Conservation (phyloP, 2,888 invertebrate genomes). For the Aleiodes testaceus region DNA sequence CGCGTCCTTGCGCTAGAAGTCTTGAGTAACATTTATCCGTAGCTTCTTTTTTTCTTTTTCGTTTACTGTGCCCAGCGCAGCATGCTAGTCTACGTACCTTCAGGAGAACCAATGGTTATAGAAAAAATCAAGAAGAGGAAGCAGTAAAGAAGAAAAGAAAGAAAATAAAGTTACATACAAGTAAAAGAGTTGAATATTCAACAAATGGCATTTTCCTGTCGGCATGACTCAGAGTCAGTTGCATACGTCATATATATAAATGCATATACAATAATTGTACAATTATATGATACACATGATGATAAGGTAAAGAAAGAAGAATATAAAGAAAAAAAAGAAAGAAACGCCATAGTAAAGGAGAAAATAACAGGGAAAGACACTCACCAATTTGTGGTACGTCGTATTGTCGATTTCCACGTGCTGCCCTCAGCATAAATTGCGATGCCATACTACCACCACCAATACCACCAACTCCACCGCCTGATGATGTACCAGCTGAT, state of each 20-base stretch:
- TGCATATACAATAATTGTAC: constrained; percentile 14
- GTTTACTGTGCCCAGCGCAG: too few relatives aligned
- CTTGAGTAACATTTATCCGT: neutral
- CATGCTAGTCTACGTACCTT: too few relatives aligned
- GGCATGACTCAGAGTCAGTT: neutral
- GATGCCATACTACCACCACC: constrained; percentile 74
- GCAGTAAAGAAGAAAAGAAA: neutral
- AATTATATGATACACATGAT: constrained; percentile 12
- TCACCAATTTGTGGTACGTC: constrained; percentile 91
- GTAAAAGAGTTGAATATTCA: neutral
- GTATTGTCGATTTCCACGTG: constrained; percentile 80
- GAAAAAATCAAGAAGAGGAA: neutral
- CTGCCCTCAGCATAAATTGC: constrained; percentile 86
- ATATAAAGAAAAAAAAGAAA: neutral
- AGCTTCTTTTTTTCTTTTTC: neutral
- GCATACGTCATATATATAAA: neutral
- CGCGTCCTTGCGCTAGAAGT: neutral
- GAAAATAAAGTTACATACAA: neutral
- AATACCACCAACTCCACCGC: constrained; percentile 45
- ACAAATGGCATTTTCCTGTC: neutral
- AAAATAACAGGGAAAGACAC: constrained; percentile 49
- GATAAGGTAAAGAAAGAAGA: constrained; percentile 4
- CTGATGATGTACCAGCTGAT: constrained; percentile 50
- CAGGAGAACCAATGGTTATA: too few relatives aligned
- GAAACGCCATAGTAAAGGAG: neutral